Conservation (phyloP, 2,888 invertebrate genomes). For the Empis stercorea region DNA sequence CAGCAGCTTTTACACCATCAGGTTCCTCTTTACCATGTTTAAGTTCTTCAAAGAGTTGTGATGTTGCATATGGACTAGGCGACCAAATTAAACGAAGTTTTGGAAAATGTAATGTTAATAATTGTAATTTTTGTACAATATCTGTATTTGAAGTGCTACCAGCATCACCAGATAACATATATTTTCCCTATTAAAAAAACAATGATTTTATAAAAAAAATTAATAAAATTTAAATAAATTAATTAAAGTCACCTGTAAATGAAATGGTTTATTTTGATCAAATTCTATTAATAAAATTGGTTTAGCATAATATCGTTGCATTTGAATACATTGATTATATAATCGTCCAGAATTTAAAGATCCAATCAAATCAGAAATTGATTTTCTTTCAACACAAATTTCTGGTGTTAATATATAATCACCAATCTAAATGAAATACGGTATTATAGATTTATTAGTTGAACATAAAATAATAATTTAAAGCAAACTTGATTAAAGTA, state of each 20-base stretch:
- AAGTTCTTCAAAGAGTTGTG: constrained; percentile 88
- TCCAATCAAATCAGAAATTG: constrained; percentile 88
- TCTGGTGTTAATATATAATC: constrained; percentile 96
- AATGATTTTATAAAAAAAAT: not conserved
- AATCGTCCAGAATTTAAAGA: constrained; percentile 89
- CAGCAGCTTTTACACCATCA: constrained; percentile 53
- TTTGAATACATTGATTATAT: constrained; percentile 88
- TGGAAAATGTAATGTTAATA: constrained; percentile 93
- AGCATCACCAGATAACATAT: constrained; percentile 63
- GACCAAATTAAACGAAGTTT: constrained; percentile 90
- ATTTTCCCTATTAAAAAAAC: constrained; percentile 53
- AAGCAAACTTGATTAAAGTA: not conserved
- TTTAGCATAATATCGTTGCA: constrained; percentile 77
- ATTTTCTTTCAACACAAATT: constrained; percentile 94
- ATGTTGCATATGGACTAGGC: constrained; percentile 89
- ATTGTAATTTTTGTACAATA: constrained; percentile 72
- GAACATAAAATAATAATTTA: constrained; percentile 13
- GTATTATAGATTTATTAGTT: too few relatives aligned
- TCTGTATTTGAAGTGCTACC: constrained; percentile 47
- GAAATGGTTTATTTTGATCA: constrained; percentile 85
- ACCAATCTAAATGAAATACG: constrained; percentile 63
- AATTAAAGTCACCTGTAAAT: constrained; percentile 56
- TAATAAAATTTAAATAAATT: not conserved
- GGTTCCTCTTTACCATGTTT: constrained; percentile 83
- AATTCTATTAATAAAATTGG: constrained; percentile 92